Evolutionary conservation across 2,888 invertebrate species (phyloP).

Genomic region (Athrips mouffetella): DNA sequence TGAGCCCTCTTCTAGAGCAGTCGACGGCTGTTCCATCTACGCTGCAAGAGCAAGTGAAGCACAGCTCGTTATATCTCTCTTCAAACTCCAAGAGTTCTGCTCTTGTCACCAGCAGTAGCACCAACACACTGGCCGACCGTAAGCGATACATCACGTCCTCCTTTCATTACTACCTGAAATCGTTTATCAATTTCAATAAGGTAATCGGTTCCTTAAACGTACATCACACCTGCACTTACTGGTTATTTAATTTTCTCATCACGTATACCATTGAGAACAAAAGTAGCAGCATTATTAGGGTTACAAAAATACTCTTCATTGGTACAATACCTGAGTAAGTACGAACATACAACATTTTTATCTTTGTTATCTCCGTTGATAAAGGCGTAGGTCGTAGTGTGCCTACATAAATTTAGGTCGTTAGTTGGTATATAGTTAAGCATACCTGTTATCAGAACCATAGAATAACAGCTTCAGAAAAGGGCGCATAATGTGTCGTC

Average conservation of each 20-base stretch:
- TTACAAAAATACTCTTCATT: slow-evolving; percentile 19
- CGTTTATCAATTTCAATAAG: slow-evolving; percentile 3
- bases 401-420: slow-evolving; percentile 66
- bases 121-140: slow-evolving; percentile 38
- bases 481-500: background rate
- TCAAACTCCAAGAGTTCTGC: slow-evolving; percentile 48
- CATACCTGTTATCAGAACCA: slow-evolving; percentile 41
- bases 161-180: slow-evolving; percentile 67
- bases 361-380: slow-evolving; percentile 70
- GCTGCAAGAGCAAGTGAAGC: slow-evolving; percentile 56
- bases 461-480: slow-evolving; percentile 12
- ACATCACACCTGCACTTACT: slow-evolving; percentile 44
- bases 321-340: slow-evolving; percentile 33
- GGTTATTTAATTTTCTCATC: slow-evolving; percentile 34
- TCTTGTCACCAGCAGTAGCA: slow-evolving; percentile 35
- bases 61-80: slow-evolving; percentile 48
- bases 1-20: slow-evolving; percentile 66
- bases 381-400: slow-evolving; percentile 49
- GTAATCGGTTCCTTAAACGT: background rate
- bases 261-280: slow-evolving; percentile 34
- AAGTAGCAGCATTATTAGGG: slow-evolving; percentile 17
- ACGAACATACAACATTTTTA: slow-evolving; percentile 60
- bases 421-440: slow-evolving; percentile 26
- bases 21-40: slow-evolving; percentile 50
- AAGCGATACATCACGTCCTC: slow-evolving; percentile 53